Evolutionary conservation across 2,888 invertebrate genomes (phyloP).

Genomic region (Noctua comes): DNA sequence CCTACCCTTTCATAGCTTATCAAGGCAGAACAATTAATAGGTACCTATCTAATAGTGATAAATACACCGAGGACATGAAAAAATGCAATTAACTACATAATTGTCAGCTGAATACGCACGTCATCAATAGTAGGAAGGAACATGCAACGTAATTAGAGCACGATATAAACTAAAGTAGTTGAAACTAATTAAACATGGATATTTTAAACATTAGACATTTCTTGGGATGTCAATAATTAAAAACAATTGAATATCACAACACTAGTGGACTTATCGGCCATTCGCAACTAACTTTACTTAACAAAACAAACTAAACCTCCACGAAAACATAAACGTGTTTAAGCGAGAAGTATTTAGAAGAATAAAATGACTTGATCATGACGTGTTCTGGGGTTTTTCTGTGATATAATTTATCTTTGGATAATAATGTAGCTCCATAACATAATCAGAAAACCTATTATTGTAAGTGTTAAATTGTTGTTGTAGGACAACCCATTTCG

Average conservation of each 20-base stretch:
- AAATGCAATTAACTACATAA: constrained; percentile 16
- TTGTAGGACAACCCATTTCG: background rate
- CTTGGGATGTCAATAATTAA: background rate
- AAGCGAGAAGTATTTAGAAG: background rate
- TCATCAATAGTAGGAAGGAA: constrained; percentile 9
- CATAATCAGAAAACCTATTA: background rate
- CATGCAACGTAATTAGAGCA: constrained; percentile 3
- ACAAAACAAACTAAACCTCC: constrained; percentile 3
- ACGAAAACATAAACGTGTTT: constrained; percentile 23
- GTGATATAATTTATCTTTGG: background rate
- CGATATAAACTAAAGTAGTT: constrained; percentile 1
- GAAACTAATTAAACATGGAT: background rate
- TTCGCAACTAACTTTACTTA: constrained; percentile 7
- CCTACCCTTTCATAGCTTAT: background rate
- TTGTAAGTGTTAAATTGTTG: background rate
- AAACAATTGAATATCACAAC: background rate
- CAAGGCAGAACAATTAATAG: background rate
- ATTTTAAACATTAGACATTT: background rate
- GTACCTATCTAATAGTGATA: background rate
- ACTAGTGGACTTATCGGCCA: background rate
- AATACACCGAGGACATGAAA: constrained; percentile 39
- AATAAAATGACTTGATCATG: background rate
- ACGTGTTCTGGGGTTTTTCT: constrained; percentile 5
- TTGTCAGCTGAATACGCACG: constrained; percentile 33
- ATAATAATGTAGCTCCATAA: background rate